Percentiles rank a stretch among this genome's conserved stretches.
Conservation (phyloP, 2,113 vertebrate species). For the Bubalus kerabau region DNA sequence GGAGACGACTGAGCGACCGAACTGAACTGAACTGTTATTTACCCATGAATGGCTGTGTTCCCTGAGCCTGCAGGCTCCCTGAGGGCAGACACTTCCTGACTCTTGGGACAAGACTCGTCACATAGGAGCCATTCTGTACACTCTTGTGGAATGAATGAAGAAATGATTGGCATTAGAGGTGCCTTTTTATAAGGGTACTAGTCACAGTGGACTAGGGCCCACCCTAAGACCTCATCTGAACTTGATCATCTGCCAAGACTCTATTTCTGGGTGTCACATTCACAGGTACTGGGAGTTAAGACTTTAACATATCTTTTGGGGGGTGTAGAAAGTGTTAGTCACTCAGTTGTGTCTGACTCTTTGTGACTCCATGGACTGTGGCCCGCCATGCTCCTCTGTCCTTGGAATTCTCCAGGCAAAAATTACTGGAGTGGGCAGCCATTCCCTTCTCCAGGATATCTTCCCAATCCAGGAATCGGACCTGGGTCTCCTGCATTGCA, state of each 20-base stretch:
- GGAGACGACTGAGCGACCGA: fast-evolving
- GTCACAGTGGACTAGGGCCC: neutral
- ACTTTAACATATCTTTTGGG: neutral
- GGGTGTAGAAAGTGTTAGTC: neutral
- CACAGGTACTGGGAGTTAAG: neutral
- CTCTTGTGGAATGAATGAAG: neutral
- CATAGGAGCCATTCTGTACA: fast-evolving
- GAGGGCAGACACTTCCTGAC: neutral
- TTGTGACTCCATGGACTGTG: neutral
- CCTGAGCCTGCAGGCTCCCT: neutral
- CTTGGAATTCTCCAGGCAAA: neutral
- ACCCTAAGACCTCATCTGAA: neutral
- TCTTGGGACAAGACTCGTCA: neutral
- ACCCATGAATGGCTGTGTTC: fast-evolving
- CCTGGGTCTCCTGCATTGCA: neutral
- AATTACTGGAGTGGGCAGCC: neutral
- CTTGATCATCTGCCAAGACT: neutral
- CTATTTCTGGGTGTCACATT: neutral
- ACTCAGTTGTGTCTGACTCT: neutral
- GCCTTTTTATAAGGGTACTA: neutral
- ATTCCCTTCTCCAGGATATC: neutral
- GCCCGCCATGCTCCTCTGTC: neutral
- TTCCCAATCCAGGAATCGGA: neutral
- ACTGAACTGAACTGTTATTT: no score
- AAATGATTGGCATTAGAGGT: neutral